Base-by-base conservation (phyloP, 2,797 vertebrate genomes). In the Pterois miles region DNA sequence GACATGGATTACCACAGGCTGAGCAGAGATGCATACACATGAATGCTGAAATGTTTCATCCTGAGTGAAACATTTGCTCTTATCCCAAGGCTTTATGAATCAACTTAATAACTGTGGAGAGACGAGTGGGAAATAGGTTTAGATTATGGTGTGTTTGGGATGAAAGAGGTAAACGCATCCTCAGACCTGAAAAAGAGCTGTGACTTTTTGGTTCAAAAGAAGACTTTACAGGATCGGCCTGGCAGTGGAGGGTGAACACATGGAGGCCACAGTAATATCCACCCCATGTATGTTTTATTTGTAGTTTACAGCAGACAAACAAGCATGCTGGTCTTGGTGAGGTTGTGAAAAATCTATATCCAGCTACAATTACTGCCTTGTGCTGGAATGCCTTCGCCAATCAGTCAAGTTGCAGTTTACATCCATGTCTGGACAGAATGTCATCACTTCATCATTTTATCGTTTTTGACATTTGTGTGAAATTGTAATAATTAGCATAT, bases 301-400 rank as follows among this genome's bases (percentile, higher is more conserved):
- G 18, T 9, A 58, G 18, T 58, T 33, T 23, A 58, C 20, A 65
- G 27, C 20, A 50, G 27, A 14, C 27, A 33, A 25, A 40, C 23
- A 38, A 54, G 65, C 16, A 67, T 67, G 23, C 0, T n/a, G 12
- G 59, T 62, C 23, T 0, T 23, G 29, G 20, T 50, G 31, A 36
- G 14, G 2, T 67, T 31, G 14, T 57, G 43, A 57, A 57, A 22
- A 20, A 58, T 33, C 54, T 10, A 31, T 1, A 29, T 29, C 29
- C 53, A 56, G 29, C 14, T 29, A n/a, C 2, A 33, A 18, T 33
- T 0, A 8, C 0, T 0, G 29, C 18, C 20, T 10, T 0, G 9
- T 3, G 5, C 18, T 33, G 33, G 1, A 20, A 33, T 33, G 4
- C 56, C 29, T 31, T 23, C 3, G 25, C 25, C 13, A 29, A 27